Evolutionary conservation across 2,797 vertebrate species (phyloP), one percentile per base, ranked within the genome.

Genomic region (Pangasius mekongensis): DNA sequence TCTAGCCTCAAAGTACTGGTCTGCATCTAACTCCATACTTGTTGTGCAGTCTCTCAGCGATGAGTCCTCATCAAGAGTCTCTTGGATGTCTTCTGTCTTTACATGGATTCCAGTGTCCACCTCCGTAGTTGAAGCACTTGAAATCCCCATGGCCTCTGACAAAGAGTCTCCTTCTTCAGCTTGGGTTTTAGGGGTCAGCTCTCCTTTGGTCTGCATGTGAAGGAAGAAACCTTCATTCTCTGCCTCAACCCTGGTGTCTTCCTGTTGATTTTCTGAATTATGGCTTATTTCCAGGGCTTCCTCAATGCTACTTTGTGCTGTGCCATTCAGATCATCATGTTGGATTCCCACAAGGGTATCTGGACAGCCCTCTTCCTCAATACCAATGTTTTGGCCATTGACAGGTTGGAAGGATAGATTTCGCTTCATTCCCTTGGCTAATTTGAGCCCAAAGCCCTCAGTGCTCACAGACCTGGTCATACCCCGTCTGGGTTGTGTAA

Each of bases 91-190:
- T 89, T 99, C 99, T 47, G 99, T 99, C 33, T 94, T 96, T 80
- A 99, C 96, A 5, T 99, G 98, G 92, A 99, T 97, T 89, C 99
- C 98, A 0, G 99, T 99, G 93, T 99, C 99, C 18, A 97, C 96
- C 92, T 99, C 99, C 0, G 97, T 97, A 83, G 95, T 97, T 93
- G 99, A 98, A 14, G 94, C 95, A 92, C 98, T 99, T 36, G 94
- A 91, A 89, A 94, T 91, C 66, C 94, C 97, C 94, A 97, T 97
- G 27, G 93, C 92, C 90, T 98, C 98, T 66, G 96, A 96, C 82
- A 97, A 81, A 0, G 95, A 94, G 87, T 98, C 97, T 33, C 94
- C 95, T 2, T 86, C 88, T 81, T 92, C 93, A 56, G 94, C 92
- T 83, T 93, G 94, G 58, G 94, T 83, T 83, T 95, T 93, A 47